Conservation (phyloP, 2,113 vertebrate genomes). For the Scortum barcoo region DNA sequence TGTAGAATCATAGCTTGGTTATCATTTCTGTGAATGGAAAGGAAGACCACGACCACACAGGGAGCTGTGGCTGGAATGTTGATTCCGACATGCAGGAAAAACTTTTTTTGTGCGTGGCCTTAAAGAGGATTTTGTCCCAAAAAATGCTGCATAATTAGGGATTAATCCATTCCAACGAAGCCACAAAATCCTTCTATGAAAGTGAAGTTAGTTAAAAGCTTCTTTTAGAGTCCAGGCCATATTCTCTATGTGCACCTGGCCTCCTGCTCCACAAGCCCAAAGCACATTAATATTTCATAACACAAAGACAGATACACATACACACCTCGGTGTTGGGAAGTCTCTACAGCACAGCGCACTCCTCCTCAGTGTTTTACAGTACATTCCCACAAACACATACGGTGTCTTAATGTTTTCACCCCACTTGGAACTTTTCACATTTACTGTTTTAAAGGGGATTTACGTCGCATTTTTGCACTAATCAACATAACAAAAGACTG, state of each 20-base stretch:
- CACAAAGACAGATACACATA: constrained; percentile 41
- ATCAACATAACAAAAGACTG: not conserved
- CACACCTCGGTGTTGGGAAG: constrained; percentile 4
- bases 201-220: not conserved
- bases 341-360: constrained; percentile 20
- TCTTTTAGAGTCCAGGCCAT: constrained; percentile 9
- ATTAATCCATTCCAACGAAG: not conserved
- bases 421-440: not conserved
- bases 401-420: not conserved
- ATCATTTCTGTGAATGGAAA: constrained; percentile 53
- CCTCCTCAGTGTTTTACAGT: constrained; percentile 4
- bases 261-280: constrained; percentile 58
- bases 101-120: not conserved
- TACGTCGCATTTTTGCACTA: not conserved
- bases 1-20: constrained; percentile 48
- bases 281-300: constrained; percentile 73
- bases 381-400: constrained; percentile 12
- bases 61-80: constrained; percentile 27
- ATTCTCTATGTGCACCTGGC: constrained; percentile 35
- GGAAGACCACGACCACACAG: constrained; percentile 11
- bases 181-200: too few species aligned
- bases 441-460: not conserved
- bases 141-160: not conserved
- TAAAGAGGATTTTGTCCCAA: not conserved
- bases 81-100: constrained; percentile 20